A percentile compares a stretch with the other conserved stretches of the same genome.
Evolutionary conservation across 1,140 invertebrate species (phyloP).

Genomic region (Apis dorsata): DNA sequence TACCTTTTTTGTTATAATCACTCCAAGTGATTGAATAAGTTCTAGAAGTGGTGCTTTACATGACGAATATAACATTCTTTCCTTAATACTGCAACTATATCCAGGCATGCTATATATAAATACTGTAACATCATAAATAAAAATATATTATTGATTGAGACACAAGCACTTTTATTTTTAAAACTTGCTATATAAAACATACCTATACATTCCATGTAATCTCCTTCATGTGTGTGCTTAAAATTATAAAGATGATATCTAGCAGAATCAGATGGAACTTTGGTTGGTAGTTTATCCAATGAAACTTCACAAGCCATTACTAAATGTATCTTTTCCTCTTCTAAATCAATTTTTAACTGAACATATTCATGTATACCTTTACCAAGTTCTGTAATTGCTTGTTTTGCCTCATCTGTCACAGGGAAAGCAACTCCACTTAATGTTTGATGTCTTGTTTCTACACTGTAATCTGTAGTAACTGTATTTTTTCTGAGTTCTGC

Average conservation of each 20-base stretch:
- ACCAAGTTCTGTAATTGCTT: constrained; percentile 86
- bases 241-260: constrained; percentile 96
- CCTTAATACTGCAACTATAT: constrained; percentile 95
- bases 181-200: too few species aligned
- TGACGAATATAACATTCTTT: constrained; percentile 98
- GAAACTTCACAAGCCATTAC: constrained; percentile 82
- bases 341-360: constrained; percentile 89
- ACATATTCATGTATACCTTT: constrained; percentile 86
- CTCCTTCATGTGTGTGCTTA: constrained; percentile 95
- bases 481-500: constrained; percentile 89
- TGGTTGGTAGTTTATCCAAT: constrained; percentile 84
- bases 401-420: constrained; percentile 89
- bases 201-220: constrained; percentile 91
- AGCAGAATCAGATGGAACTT: constrained; percentile 91
- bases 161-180: neutral
- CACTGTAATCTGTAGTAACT: constrained; percentile 87
- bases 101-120: constrained; percentile 99
- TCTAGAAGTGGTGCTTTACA: constrained; percentile 94
- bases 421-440: constrained; percentile 96
- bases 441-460: constrained; percentile 94
- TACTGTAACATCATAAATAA: constrained; percentile 83
- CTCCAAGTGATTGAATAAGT: constrained; percentile 87
- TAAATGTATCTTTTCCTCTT: constrained; percentile 89
- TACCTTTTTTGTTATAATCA: constrained; percentile 92
- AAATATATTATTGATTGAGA: constrained; percentile 3